Evolutionary conservation across 1,140 invertebrate species (phyloP).

Genomic region (Ridgeia piscesae): DNA sequence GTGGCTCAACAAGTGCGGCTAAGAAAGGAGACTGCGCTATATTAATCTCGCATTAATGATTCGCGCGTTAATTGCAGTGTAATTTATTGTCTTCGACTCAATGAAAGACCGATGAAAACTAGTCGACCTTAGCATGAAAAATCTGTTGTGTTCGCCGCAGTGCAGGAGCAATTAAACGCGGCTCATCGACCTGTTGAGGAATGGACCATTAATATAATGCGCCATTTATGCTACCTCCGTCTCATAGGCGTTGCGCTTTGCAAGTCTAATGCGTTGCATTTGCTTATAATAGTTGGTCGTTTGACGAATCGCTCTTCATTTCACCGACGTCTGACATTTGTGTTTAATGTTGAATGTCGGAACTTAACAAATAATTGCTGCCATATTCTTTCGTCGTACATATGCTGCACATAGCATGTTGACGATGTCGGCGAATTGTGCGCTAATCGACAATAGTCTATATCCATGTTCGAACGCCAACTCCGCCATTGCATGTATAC

Average conservation of each 20-base stretch:
- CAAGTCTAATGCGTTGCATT: background rate
- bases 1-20: background rate
- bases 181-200: background rate
- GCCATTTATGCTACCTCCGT: background rate
- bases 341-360: background rate
- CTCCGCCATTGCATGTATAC: too few relatives aligned
- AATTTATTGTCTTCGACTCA: slow-evolving; percentile 1
- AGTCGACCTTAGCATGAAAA: background rate
- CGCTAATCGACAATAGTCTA: background rate
- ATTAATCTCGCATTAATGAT: background rate
- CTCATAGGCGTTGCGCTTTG: background rate
- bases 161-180: background rate
- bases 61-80: background rate
- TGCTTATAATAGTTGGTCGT: background rate
- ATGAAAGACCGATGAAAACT: background rate
- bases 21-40: background rate
- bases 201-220: background rate
- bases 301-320: background rate
- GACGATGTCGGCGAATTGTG: background rate
- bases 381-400: background rate
- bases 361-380: background rate
- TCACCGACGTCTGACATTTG: background rate
- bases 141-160: background rate
- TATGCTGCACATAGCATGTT: background rate
- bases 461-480: background rate